A percentile compares a stretch with the other conserved stretches of the same genome.
phyloP scores from a whole-genome alignment of 1,140 invertebrate genomes.

The Harpegnathos saltator region DNA sequence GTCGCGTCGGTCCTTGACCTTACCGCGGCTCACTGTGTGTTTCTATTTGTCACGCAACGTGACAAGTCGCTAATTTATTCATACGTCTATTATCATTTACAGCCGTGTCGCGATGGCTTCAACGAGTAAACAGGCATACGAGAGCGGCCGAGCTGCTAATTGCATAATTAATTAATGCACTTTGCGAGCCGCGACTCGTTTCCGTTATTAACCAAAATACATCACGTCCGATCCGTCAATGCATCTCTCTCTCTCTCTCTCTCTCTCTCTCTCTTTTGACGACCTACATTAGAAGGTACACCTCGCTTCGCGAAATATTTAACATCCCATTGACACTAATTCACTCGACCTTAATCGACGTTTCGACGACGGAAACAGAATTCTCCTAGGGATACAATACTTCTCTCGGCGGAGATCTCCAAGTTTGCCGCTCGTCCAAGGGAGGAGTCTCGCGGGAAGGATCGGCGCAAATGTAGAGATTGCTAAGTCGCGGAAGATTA shows the following conservation, averaged over 20 bases:
- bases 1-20: constrained; percentile 77
- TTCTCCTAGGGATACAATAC: not conserved
- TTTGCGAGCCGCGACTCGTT: not conserved
- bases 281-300: not conserved
- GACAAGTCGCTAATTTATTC: constrained; percentile 72
- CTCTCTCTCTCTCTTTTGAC: no score
- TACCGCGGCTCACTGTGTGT: constrained; percentile 71
- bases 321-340: not conserved
- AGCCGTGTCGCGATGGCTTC: not conserved
- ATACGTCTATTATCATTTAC: constrained; percentile 18
- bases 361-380: not conserved
- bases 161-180: constrained; percentile 40
- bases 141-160: not conserved
- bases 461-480: no score
- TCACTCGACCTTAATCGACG: constrained; percentile 24
- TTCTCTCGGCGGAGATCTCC: not conserved
- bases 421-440: no score
- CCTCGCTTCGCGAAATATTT: not conserved
- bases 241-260: no score
- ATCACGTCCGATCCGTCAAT: constrained; percentile 15
- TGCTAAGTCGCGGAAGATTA: no score
- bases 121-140: constrained; percentile 12
- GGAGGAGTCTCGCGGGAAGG: no score
- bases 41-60: constrained; percentile 77
- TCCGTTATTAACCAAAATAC: not conserved